These are phyloP conservation scores for Polyommatus iphigenia DNA, from an alignment of 2,888 invertebrate genomes.

Conservation along the genomic window DNA sequence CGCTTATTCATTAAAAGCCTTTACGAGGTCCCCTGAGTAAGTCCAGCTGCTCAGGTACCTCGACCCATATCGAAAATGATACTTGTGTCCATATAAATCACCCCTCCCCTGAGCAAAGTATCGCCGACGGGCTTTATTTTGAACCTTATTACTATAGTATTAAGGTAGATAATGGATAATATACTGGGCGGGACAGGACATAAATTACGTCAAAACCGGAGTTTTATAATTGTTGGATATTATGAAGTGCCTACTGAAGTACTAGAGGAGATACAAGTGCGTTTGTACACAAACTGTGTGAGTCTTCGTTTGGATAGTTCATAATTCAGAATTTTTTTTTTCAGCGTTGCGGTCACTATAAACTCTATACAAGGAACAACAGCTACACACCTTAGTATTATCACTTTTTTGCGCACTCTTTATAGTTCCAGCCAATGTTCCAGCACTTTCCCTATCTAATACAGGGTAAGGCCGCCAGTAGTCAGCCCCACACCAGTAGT, in stretches of 20 bases:
- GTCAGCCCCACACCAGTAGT: too few relatives aligned
- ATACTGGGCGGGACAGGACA: neutral
- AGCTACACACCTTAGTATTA: too few relatives aligned
- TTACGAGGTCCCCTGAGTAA: neutral
- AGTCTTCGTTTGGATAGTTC: too few relatives aligned
- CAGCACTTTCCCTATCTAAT: too few relatives aligned
- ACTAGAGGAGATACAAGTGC: neutral
- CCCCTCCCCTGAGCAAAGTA: neutral
- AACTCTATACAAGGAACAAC: too few relatives aligned
- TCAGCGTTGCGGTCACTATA: too few relatives aligned
- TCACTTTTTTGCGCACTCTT: too few relatives aligned
- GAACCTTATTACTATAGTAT: neutral
- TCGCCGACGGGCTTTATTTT: neutral
- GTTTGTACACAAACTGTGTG: neutral
- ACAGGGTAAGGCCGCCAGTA: too few relatives aligned
- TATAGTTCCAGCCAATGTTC: too few relatives aligned
- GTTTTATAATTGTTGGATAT: constrained; percentile 1
- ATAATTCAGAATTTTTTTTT: too few relatives aligned
- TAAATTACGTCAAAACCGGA: neutral
- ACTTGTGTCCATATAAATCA: constrained; percentile 18
- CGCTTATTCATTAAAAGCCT: neutral
- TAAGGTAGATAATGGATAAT: neutral
- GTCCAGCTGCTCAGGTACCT: constrained; percentile 7
- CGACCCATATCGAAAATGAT: constrained; percentile 24
- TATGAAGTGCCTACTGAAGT: neutral